Evolutionary conservation across 2,113 vertebrate species (phyloP).

Genomic region (Sylvilagus bachmani): DNA sequence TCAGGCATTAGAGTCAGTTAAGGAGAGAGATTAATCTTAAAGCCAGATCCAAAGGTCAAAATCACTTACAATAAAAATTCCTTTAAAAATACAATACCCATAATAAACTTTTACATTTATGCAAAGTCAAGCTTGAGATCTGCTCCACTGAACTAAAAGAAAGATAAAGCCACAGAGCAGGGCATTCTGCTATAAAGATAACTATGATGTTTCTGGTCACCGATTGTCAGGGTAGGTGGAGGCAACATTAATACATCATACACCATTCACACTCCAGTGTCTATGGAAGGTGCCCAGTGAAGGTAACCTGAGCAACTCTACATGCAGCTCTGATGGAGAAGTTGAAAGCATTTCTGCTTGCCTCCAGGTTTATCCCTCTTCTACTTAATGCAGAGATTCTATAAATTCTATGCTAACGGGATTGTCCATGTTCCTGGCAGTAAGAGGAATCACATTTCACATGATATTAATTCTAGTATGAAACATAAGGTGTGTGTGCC

Average conservation of each 20-base stretch:
- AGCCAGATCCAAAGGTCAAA: neutral
- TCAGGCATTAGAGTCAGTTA: neutral
- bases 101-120: neutral
- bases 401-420: neutral
- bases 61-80: neutral
- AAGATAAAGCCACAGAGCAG: neutral
- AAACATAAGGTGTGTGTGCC: neutral
- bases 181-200: neutral
- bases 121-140: neutral
- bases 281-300: neutral
- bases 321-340: neutral
- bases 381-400: neutral
- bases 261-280: neutral
- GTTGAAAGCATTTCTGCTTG: neutral
- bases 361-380: neutral
- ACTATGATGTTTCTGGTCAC: neutral
- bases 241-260: accelerated
- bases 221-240: neutral
- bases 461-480: neutral
- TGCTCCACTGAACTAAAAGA: neutral
- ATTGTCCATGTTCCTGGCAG: neutral
- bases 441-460: neutral
- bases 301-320: neutral
- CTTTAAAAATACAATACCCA: neutral
- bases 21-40: neutral